A percentile compares a stretch with the other conserved stretches of the same genome.
Evolutionary conservation across 1,140 invertebrate genomes (phyloP).

Genomic region (Psilanteris sp.): DNA sequence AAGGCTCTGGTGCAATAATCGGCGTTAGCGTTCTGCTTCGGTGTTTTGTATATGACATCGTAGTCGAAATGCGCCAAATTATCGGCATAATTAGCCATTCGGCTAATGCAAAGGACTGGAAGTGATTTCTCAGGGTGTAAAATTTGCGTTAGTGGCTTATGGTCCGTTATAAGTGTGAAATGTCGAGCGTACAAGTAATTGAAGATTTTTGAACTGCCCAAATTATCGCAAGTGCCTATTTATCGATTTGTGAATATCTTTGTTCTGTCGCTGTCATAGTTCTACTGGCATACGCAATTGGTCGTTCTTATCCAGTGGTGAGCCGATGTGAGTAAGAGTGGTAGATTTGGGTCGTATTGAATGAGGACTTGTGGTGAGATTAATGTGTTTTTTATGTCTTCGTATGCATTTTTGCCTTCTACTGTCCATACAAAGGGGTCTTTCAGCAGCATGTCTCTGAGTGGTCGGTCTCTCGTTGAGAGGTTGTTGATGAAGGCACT

Average conservation of each 20-base stretch:
- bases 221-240: neutral
- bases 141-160: too few species aligned
- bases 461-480: slow-evolving; percentile 7
- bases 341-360: neutral
- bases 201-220: neutral
- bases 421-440: slow-evolving; percentile 25
- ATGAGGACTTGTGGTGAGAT: slow-evolving; percentile 1
- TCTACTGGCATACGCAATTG: too few species aligned
- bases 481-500: slow-evolving; percentile 12
- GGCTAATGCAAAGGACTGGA: too few species aligned
- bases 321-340: neutral
- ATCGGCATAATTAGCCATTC: too few species aligned
- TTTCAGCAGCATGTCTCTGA: slow-evolving; percentile 11
- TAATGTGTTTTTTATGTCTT: slow-evolving; percentile 48
- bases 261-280: neutral
- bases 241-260: neutral
- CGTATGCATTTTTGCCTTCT: neutral
- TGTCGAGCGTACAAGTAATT: neutral
- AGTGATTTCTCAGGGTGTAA: too few species aligned
- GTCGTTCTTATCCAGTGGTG: neutral
- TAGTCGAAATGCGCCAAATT: too few species aligned
- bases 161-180: too few species aligned
- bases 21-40: too few species aligned
- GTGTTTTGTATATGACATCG: too few species aligned
- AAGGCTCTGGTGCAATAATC: too few species aligned